phyloP scores from a whole-genome alignment of 2,888 invertebrate genomes.

The Protophormia terraenovae region DNA sequence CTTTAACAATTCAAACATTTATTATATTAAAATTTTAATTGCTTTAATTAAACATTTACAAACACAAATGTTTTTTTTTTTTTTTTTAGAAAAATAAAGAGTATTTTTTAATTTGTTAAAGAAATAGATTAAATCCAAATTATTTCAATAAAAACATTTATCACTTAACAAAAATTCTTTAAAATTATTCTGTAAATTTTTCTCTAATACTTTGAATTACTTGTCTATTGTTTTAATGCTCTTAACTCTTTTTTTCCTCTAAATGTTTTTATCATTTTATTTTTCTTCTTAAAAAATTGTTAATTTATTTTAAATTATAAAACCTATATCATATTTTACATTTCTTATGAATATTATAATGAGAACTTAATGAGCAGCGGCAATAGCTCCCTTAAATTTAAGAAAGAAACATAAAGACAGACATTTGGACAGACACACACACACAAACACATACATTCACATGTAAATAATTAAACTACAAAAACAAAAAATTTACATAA shows the following conservation, averaged over 20 bases:
- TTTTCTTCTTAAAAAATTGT: neutral
- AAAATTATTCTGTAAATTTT: neutral
- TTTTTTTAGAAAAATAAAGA: too few species aligned
- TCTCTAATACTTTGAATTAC: too few species aligned
- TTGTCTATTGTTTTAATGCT: neutral
- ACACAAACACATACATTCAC: slow-evolving; percentile 3
- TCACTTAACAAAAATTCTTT: neutral
- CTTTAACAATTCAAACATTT: too few species aligned
- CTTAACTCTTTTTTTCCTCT: neutral
- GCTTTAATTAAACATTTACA: too few species aligned
- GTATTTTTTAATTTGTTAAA: too few species aligned
- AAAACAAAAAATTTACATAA: slow-evolving; percentile 29
- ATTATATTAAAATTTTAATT: too few species aligned
- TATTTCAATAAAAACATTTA: too few species aligned
- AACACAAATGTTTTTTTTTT: too few species aligned
- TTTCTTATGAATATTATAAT: slow-evolving; percentile 75
- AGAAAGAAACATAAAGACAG: neutral
- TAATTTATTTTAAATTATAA: slow-evolving; percentile 2
- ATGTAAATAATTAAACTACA: neutral
- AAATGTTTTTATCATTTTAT: neutral
- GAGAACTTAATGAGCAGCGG: slow-evolving; percentile 72
- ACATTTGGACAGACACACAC: neutral
- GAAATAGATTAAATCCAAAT: too few species aligned
- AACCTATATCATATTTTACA: neutral
- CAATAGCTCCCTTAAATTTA: slow-evolving; percentile 47